Evolutionary conservation across 2,113 vertebrate species (phyloP).

Genomic region (Tretioscincus oriximinensis): DNA sequence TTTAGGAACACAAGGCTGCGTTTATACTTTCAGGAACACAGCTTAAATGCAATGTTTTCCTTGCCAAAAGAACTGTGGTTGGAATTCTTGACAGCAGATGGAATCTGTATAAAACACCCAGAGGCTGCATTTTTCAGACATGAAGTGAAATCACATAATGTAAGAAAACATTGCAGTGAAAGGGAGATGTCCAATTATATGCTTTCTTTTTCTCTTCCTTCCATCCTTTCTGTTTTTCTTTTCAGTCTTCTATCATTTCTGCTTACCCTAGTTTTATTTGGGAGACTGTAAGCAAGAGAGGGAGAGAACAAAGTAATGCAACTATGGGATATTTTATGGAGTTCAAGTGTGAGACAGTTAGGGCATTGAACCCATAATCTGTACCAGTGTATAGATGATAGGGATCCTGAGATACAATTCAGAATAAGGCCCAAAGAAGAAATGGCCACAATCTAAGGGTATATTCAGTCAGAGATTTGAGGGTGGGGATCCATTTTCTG

Average conservation of each 20-base stretch:
- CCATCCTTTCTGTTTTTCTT: neutral
- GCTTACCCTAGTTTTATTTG: neutral
- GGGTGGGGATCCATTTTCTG: too few relatives aligned
- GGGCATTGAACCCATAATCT: too few relatives aligned
- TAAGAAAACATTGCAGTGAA: neutral
- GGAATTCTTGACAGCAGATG: neutral
- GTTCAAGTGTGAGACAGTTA: neutral
- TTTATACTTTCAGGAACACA: neutral
- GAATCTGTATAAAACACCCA: constrained; percentile 3
- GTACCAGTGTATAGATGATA: too few relatives aligned
- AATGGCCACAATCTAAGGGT: too few relatives aligned
- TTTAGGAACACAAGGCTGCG: neutral
- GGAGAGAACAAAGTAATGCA: neutral
- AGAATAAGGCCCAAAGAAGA: too few relatives aligned
- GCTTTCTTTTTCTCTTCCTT: neutral
- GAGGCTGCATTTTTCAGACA: neutral
- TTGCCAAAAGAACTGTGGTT: neutral
- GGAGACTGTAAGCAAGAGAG: neutral
- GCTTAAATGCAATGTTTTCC: neutral
- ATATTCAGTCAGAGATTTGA: too few relatives aligned
- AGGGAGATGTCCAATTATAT: neutral
- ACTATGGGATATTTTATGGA: neutral
- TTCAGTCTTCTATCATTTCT: neutral
- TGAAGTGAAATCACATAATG: neutral
- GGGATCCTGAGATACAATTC: too few relatives aligned